Conservation (phyloP, 2,797 vertebrate species). For the Cossypha dichroa region DNA sequence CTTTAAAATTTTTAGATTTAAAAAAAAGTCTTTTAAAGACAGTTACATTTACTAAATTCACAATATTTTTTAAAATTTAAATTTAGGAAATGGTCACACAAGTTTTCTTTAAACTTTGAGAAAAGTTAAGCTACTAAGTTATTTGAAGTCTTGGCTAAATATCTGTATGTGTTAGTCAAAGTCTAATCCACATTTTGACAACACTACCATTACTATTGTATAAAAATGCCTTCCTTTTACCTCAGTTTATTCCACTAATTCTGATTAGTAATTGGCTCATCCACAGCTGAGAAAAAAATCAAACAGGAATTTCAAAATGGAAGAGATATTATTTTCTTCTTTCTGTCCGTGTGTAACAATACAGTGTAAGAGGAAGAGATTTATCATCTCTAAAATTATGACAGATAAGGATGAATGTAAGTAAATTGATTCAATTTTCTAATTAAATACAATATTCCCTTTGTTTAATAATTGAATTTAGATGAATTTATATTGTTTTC, state of each 20-base stretch:
- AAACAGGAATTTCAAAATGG: background rate
- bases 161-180: background rate
- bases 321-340: background rate
- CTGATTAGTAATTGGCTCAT: background rate
- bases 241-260: background rate
- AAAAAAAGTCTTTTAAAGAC: background rate
- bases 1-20: background rate
- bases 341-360: background rate
- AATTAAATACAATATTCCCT: slow-evolving; percentile 23
- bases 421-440: slow-evolving; percentile 12
- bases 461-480: slow-evolving; percentile 27
- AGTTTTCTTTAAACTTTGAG: background rate
- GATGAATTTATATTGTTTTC: slow-evolving; percentile 34
- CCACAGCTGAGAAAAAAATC: background rate
- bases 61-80: background rate
- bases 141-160: background rate
- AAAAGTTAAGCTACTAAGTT: background rate
- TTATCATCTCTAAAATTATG: background rate
- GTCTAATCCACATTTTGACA: background rate
- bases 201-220: background rate
- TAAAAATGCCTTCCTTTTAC: background rate
- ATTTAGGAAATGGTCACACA: background rate
- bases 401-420: slow-evolving; percentile 14
- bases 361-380: background rate
- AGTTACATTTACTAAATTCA: background rate